These are phyloP conservation scores for Cyclargus thomasi DNA, from an alignment of 1,140 invertebrate species.

Conservation along the genomic window DNA sequence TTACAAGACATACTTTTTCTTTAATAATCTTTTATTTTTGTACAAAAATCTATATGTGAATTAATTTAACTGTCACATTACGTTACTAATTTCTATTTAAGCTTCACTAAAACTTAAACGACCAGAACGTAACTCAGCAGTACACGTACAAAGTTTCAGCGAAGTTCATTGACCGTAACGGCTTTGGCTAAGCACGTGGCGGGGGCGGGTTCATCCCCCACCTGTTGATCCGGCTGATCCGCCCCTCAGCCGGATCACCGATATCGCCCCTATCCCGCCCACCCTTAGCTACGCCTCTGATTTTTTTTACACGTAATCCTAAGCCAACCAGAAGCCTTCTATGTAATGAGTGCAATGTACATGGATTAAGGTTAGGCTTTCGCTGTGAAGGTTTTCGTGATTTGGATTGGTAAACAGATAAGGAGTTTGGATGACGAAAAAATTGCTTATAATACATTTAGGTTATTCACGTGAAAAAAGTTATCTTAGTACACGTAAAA, in stretches of 20 bases:
- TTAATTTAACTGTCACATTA: too few relatives aligned
- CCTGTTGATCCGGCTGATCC: conserved; percentile 72
- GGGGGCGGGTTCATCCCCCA: conserved; percentile 70
- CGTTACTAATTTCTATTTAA: too few relatives aligned
- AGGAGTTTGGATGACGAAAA: conserved; percentile 23
- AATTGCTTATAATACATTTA: too few relatives aligned
- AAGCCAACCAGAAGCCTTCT: not conserved
- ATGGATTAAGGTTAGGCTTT: not conserved
- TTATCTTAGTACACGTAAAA: too few relatives aligned
- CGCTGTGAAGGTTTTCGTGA: not conserved
- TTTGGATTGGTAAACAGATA: conserved; percentile 27
- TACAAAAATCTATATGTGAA: too few relatives aligned
- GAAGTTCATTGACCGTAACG: not conserved
- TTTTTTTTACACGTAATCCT: conserved; percentile 7
- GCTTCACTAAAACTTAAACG: too few relatives aligned
- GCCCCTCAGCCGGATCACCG: conserved; percentile 52
- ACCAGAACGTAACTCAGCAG: too few relatives aligned
- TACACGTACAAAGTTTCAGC: not conserved
- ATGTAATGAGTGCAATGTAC: not conserved
- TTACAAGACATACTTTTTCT: too few relatives aligned
- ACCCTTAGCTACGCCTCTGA: conserved; percentile 44
- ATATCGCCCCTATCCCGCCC: conserved; percentile 46
- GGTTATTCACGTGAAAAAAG: too few relatives aligned
- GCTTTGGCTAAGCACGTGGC: conserved; percentile 43
- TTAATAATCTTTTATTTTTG: too few relatives aligned